Evolutionary conservation across 1,140 invertebrate species (phyloP).

Genomic region (Trissolcus basalis): DNA sequence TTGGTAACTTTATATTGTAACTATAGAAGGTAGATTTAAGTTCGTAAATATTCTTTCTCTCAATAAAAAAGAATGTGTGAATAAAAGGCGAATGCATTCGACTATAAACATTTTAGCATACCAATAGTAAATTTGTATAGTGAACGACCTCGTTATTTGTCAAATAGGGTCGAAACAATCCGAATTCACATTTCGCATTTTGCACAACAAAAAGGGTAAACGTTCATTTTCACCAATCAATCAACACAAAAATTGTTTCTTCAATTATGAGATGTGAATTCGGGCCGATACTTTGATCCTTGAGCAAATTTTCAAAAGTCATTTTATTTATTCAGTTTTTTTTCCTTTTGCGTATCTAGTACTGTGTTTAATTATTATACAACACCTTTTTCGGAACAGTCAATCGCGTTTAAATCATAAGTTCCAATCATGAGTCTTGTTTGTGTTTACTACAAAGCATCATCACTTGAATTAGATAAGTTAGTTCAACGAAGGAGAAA

Average conservation of each 20-base stretch:
- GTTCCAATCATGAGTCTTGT: too few species aligned
- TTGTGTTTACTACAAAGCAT: too few species aligned
- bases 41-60: conserved; percentile 37
- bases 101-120: conserved; percentile 35
- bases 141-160: conserved; percentile 27
- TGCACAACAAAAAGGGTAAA: background rate
- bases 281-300: too few species aligned
- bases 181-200: conserved; percentile 5
- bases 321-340: too few species aligned
- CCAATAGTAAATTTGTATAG: conserved; percentile 33
- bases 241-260: background rate
- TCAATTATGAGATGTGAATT: too few species aligned
- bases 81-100: conserved; percentile 32
- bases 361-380: too few species aligned
- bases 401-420: too few species aligned
- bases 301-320: too few species aligned
- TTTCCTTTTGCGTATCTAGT: too few species aligned
- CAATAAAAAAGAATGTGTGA: conserved; percentile 42
- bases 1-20: conserved; percentile 45
- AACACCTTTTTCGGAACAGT: too few species aligned
- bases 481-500: conserved; percentile 19
- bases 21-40: conserved; percentile 39
- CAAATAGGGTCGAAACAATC: background rate
- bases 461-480: conserved; percentile 10
- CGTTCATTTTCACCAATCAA: background rate